Conservation (phyloP, 2,113 vertebrate genomes). For the Cyphomyrus plagiostoma region DNA sequence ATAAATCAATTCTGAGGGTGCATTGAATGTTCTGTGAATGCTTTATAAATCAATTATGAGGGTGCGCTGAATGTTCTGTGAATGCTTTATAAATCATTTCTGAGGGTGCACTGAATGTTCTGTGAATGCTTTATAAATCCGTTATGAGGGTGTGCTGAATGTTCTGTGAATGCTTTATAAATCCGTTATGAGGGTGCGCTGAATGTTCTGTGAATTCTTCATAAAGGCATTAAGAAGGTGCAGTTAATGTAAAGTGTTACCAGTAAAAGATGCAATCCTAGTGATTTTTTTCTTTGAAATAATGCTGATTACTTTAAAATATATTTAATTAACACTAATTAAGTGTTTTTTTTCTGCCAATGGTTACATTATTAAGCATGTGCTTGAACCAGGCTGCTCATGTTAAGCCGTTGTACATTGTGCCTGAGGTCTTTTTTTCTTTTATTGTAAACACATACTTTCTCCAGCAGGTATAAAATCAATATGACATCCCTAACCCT, state of each 20-base stretch:
- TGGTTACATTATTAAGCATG: background rate
- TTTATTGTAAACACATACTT: background rate
- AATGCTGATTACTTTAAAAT: background rate
- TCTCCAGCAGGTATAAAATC: background rate
- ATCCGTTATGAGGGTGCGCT: background rate
- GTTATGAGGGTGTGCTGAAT: too few relatives aligned
- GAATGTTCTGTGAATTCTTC: background rate
- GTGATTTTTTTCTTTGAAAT: background rate
- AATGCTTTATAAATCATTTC: background rate
- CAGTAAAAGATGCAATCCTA: background rate
- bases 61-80: background rate
- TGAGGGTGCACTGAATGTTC: too few relatives aligned
- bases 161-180: background rate
- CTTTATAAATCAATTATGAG: background rate
- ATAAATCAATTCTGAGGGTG: background rate
- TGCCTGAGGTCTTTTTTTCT: background rate
- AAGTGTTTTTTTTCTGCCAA: background rate
- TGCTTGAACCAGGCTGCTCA: background rate
- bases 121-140: background rate
- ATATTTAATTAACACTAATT: background rate
- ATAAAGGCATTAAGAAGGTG: background rate
- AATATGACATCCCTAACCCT: background rate
- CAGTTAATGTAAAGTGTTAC: background rate
- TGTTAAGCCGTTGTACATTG: background rate
- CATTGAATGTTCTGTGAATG: background rate